phyloP scores from a whole-genome alignment of 2,113 vertebrate species.

The Oncorhynchus keta region DNA sequence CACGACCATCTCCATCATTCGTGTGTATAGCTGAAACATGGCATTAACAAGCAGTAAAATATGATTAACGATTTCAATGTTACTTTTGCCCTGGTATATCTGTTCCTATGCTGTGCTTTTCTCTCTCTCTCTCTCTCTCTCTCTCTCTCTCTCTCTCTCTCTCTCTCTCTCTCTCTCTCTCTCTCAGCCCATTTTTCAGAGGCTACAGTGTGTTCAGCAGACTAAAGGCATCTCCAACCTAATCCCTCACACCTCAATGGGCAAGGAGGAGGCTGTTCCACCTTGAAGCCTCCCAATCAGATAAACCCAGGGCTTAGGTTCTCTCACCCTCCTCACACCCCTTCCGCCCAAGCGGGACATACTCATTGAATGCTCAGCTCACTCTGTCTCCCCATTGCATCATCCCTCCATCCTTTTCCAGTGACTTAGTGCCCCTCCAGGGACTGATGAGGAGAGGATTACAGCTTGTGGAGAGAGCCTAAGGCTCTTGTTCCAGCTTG shows the following conservation, averaged over 20 bases:
- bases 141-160: no score
- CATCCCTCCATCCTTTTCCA: constrained; percentile 7
- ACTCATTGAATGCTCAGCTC: constrained; percentile 1
- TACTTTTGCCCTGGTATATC: not conserved
- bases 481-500: constrained; percentile 33
- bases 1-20: not conserved
- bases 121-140: no score
- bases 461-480: constrained; percentile 12
- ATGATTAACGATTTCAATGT: not conserved
- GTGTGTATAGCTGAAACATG: not conserved
- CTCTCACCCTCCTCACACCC: not conserved
- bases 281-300: constrained; percentile 35
- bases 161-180: no score
- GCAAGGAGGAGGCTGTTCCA: constrained; percentile 29
- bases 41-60: not conserved
- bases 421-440: constrained; percentile 7
- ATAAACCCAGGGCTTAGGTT: constrained; percentile 20
- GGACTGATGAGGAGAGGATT: constrained; percentile 25
- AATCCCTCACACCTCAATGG: constrained; percentile 45
- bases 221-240: constrained; percentile 25
- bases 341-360: constrained; percentile 16
- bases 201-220: constrained; percentile 27
- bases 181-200: constrained; percentile 33
- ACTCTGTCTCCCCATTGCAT: not conserved
- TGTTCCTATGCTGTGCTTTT: not conserved